phyloP scores from a whole-genome alignment of 2,113 vertebrate species.

The Muntiacus muntjak region DNA sequence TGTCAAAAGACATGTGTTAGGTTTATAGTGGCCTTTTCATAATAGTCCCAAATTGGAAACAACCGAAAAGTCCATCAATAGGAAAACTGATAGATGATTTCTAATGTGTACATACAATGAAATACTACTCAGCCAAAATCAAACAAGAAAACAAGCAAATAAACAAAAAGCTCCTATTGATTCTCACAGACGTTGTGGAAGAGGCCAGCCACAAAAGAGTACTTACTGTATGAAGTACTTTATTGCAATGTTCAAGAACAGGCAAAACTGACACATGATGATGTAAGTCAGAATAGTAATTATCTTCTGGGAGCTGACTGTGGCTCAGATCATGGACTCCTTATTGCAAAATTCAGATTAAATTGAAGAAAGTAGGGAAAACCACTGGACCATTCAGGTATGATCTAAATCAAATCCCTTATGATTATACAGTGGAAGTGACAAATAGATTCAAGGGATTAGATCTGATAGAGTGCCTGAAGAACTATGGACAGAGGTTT shows the following conservation, averaged over 20 bases:
- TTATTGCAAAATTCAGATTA: neutral
- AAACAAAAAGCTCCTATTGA: neutral
- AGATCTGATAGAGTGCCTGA: neutral
- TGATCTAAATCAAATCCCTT: neutral
- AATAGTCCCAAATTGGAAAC: neutral
- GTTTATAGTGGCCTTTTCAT: neutral
- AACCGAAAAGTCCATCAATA: neutral
- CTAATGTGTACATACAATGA: neutral
- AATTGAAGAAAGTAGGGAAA: neutral
- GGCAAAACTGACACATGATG: neutral
- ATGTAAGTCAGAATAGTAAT: neutral
- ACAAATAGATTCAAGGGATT: neutral
- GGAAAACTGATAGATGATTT: neutral
- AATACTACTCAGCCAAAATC: slow-evolving; percentile 12
- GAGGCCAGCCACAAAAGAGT: neutral
- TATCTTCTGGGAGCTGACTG: neutral
- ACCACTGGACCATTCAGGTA: neutral
- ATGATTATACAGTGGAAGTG: neutral
- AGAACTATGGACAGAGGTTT: neutral
- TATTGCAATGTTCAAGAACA: neutral
- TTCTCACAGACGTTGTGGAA: neutral
- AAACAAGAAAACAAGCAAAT: neutral
- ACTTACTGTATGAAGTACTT: neutral
- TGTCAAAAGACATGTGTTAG: neutral
- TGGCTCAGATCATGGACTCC: neutral